These are phyloP conservation scores for Melanocharis versteri DNA, from an alignment of 2,113 vertebrate species.

Conservation along the genomic window DNA sequence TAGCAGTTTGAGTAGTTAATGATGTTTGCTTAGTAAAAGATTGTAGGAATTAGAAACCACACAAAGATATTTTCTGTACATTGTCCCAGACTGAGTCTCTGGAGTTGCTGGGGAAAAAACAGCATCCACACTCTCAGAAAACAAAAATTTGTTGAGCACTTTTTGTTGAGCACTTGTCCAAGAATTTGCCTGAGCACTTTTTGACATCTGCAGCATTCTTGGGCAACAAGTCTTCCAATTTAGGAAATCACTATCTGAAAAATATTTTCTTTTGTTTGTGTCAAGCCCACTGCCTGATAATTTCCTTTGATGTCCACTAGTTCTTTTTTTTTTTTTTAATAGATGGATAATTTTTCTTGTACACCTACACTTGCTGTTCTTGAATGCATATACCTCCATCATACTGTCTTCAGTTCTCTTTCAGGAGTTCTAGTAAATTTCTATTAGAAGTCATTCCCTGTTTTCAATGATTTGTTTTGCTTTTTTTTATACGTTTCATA, in stretches of 20 bases:
- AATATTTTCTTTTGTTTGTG: background rate
- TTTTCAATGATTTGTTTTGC: background rate
- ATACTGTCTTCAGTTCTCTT: background rate
- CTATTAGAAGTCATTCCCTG: background rate
- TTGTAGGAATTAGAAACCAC: background rate
- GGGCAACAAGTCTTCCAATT: background rate
- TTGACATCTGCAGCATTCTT: background rate
- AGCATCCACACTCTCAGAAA: background rate
- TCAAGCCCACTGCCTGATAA: background rate
- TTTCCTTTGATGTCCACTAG: background rate
- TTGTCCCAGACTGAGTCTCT: background rate
- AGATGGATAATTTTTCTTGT: background rate
- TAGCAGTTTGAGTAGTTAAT: background rate
- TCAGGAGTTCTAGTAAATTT: background rate
- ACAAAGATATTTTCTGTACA: background rate
- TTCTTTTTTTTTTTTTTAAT: background rate
- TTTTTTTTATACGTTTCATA: background rate
- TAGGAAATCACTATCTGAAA: background rate
- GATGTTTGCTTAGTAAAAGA: background rate
- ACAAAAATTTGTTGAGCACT: background rate
- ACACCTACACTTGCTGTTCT: background rate
- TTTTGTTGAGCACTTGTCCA: background rate
- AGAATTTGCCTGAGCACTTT: background rate
- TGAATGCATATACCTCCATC: background rate
- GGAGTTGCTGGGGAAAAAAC: background rate